These are phyloP conservation scores for Sitta carolinensis DNA, from an alignment of 2,797 vertebrate genomes.

Conservation along the genomic window DNA sequence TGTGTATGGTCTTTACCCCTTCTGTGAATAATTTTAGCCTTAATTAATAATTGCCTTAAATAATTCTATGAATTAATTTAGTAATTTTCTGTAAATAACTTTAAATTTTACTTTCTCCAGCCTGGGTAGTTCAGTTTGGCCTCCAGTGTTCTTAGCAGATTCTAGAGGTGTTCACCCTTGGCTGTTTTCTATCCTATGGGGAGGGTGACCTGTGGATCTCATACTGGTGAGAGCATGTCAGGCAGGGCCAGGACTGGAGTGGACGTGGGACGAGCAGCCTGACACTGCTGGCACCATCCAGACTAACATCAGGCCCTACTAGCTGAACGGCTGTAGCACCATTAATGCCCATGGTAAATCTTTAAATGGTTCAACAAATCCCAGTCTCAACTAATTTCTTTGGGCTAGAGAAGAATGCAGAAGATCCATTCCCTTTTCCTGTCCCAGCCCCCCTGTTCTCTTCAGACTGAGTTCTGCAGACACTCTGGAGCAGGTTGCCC, in stretches of 20 bases:
- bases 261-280: not conserved
- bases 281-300: not conserved
- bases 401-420: not conserved
- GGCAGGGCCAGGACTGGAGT: not conserved
- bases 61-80: not conserved
- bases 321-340: not conserved
- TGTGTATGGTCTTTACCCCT: not conserved
- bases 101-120: not conserved
- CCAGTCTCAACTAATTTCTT: not conserved
- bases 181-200: not conserved
- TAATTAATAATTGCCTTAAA: not conserved
- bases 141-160: not conserved
- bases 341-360: not conserved
- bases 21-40: not conserved
- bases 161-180: not conserved
- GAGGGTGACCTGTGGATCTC: not conserved
- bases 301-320: not conserved
- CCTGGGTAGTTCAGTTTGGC: not conserved
- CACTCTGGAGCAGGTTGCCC: not conserved
- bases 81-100: not conserved
- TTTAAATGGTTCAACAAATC: not conserved
- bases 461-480: not conserved
- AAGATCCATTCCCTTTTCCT: not conserved
- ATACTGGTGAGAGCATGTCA: not conserved
- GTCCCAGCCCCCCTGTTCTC: not conserved